phyloP scores from a whole-genome alignment of 2,888 invertebrate species.

The Sphaerophoria taeniata region DNA sequence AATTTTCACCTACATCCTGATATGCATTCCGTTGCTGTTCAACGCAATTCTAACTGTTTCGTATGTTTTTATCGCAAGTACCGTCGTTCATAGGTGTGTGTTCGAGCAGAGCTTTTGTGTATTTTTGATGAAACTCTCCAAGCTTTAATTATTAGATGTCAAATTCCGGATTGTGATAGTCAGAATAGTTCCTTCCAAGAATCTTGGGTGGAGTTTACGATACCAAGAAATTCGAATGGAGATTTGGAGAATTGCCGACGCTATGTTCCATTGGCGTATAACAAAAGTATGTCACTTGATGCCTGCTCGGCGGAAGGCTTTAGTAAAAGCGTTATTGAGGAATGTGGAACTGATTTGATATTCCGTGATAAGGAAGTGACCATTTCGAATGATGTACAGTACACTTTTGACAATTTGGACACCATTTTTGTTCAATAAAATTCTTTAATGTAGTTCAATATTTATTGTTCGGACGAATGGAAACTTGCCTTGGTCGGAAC shows the following conservation, averaged over 20 bases:
- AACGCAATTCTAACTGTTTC: conserved; percentile 86
- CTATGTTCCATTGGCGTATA: conserved; percentile 76
- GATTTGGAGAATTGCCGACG: conserved; percentile 83
- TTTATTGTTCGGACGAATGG: conserved; percentile 84
- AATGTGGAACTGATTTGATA: conserved; percentile 84
- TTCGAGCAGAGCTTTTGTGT: neutral
- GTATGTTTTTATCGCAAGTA: conserved; percentile 88
- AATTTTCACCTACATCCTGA: conserved; percentile 84
- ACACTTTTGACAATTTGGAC: conserved; percentile 42
- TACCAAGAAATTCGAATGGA: conserved; percentile 81
- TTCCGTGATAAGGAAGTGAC: conserved; percentile 85
- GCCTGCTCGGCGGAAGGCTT: conserved; percentile 83
- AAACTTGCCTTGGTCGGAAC: conserved; percentile 89
- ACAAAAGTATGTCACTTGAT: conserved; percentile 60
- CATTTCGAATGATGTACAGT: conserved; percentile 87
- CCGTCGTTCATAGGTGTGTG: conserved; percentile 86
- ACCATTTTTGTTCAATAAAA: neutral
- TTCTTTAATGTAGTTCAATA: conserved; percentile 77
- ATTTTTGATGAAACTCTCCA: conserved; percentile 10
- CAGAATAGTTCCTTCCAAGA: conserved; percentile 78
- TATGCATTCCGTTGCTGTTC: conserved; percentile 86
- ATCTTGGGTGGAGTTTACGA: conserved; percentile 83
- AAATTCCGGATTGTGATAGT: conserved; percentile 81
- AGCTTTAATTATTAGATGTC: conserved; percentile 79
- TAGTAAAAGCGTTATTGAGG: conserved; percentile 79